Percentiles rank a stretch among this genome's conserved stretches.
Conservation (phyloP, 2,888 invertebrate species). For the Adela reaumurella region DNA sequence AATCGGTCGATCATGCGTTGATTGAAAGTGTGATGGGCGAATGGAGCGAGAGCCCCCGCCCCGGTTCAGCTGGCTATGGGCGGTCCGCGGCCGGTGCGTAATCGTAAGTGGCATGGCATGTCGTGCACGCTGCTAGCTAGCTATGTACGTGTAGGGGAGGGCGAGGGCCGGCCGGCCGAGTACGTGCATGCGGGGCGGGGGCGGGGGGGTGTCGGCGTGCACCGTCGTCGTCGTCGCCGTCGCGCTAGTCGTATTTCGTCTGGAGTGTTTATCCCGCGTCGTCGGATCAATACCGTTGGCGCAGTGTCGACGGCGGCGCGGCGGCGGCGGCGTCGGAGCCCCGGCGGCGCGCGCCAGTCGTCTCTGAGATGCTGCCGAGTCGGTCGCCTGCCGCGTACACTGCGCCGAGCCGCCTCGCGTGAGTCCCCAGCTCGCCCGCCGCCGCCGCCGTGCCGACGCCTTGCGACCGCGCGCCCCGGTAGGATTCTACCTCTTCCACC, state of each 20-base stretch:
- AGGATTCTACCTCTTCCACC: constrained; percentile 24
- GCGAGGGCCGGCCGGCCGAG: constrained; percentile 24
- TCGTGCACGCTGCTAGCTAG: no score
- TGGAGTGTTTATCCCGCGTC: constrained; percentile 55
- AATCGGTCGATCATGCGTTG: no score
- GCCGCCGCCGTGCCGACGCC: constrained; percentile 10
- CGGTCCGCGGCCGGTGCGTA: no score
- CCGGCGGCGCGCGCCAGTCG: constrained; percentile 31
- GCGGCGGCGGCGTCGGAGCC: constrained; percentile 30
- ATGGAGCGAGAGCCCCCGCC: no score
- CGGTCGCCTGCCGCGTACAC: constrained; percentile 49
- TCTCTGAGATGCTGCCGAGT: constrained; percentile 54
- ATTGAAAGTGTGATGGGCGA: no score
- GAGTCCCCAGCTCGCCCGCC: constrained; percentile 43
- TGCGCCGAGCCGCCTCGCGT: constrained; percentile 52
- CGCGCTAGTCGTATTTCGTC: constrained; percentile 54
- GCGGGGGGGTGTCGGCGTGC: constrained; percentile 31
- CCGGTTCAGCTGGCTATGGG: no score
- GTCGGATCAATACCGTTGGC: constrained; percentile 55
- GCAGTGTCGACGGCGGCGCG: constrained; percentile 53
- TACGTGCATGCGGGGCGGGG: constrained; percentile 25
- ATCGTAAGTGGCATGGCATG: no score
- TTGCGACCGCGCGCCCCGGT: constrained; percentile 10
- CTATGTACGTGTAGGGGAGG: constrained; percentile 5
- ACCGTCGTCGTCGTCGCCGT: no score